Base-by-base conservation (phyloP, 2,888 invertebrate species). In the Imbricaverruca yamaguchii region DNA sequence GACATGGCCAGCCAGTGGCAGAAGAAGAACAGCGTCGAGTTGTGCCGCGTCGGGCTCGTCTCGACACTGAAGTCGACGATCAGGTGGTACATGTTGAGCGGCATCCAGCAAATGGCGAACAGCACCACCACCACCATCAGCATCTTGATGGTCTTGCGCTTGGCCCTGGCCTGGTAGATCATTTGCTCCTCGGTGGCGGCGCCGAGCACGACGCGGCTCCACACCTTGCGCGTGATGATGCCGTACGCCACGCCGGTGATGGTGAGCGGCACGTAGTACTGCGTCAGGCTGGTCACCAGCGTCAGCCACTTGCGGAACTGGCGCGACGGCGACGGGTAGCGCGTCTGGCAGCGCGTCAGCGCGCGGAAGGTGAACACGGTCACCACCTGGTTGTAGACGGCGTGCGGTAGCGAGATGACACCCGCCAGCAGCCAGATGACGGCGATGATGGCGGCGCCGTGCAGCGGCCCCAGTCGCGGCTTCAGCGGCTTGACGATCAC, bases 1-100 rank as follows among this genome's bases (percentile, higher is more conserved):
- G 87, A 87, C 85, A 89, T 88, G 53, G 88, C 88, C n/a, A 88
- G 85, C 87, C 88, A 87, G 83, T 89, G 88, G 82, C 87, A 88
- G 67, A 87, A 83, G 56, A 88, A 86, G 84, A 87, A 88, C 6
- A 86, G 86, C 3, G 85, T 86, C 1, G 87, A 86, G 83, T 87
- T 86, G 83, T 87, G 87, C 25, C 85, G 85, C 82, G 85, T 85
- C n/a, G 85, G 83, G n/a, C 84, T 83, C 1, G 84, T 83, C 81
- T 85, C 84, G 0, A 86, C 85, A 79, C 87, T 86, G 69, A 87
- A 85, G 83, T 87, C 86, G 11, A 87, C 86, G 74, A 88, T 85
- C 15, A 88, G 83, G 82, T 88, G 88, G 83, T 88, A 89, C 78
- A 88, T 83, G 81, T 88, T 88, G 25, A 89, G 86, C 0, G 90